Conservation (phyloP, 2,797 vertebrate species). For the Pygocentrus nattereri region DNA sequence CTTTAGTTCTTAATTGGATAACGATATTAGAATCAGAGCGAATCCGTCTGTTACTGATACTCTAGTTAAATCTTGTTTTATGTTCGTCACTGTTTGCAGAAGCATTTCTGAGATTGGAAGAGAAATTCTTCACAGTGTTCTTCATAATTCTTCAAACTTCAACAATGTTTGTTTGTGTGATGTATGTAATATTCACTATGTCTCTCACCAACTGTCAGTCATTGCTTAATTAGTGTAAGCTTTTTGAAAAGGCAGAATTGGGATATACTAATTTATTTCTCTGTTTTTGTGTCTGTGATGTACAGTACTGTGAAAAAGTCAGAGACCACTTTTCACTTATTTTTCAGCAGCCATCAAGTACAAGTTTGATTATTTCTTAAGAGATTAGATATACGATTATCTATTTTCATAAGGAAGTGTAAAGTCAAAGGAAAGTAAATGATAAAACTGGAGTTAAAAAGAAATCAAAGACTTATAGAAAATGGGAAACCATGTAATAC, state of each 20-base stretch:
- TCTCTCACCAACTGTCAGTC: not conserved
- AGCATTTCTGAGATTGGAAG: not conserved
- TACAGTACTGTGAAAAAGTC: too few relatives aligned
- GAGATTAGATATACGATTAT: too few relatives aligned
- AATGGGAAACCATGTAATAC: too few relatives aligned
- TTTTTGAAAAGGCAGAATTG: not conserved
- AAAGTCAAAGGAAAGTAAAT: too few relatives aligned
- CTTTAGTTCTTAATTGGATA: conserved; percentile 10
- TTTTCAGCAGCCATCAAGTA: too few relatives aligned
- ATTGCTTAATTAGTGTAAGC: not conserved
- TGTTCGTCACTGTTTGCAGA: not conserved
- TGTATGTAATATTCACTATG: not conserved
- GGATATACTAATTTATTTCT: not conserved
- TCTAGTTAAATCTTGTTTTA: not conserved
- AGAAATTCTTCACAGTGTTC: not conserved
- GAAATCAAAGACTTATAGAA: too few relatives aligned
- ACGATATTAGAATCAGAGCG: not conserved
- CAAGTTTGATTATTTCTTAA: too few relatives aligned
- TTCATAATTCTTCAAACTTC: not conserved
- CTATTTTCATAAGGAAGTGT: too few relatives aligned
- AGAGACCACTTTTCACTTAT: too few relatives aligned
- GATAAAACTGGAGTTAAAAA: too few relatives aligned
- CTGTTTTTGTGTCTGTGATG: not conserved
- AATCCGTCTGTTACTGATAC: not conserved
- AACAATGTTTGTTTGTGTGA: not conserved